phyloP scores from a whole-genome alignment of 2,113 vertebrate genomes.

The Chloroceryle aenea region DNA sequence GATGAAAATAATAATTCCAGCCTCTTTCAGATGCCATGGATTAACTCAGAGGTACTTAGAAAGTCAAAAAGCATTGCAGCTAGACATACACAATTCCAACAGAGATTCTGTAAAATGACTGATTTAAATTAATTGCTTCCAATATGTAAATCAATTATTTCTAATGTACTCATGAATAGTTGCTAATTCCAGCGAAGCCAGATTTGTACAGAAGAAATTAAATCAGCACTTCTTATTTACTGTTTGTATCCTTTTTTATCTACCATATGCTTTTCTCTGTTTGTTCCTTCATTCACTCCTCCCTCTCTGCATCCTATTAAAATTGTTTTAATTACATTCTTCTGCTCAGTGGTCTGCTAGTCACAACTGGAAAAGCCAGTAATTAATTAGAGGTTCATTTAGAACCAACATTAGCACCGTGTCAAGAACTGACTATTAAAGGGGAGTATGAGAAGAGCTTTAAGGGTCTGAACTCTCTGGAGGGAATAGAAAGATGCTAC shows the following conservation, averaged over 20 bases:
- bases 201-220: background rate
- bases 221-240: background rate
- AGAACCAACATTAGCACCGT: background rate
- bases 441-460: background rate
- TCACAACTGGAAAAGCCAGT: background rate
- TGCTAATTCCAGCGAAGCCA: background rate
- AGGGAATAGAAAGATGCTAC: background rate
- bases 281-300: background rate
- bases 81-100: background rate
- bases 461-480: background rate
- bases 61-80: background rate
- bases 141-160: background rate
- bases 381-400: conserved; percentile 16
- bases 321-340: background rate
- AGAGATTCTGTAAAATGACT: background rate
- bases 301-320: background rate
- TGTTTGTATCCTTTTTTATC: background rate
- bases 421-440: conserved; percentile 4
- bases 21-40: background rate
- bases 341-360: background rate
- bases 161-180: background rate
- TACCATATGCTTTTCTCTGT: background rate
- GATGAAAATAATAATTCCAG: background rate
- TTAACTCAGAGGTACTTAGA: background rate
- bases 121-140: conserved; percentile 2